Conservation (phyloP, 1,140 invertebrate genomes). For the Zophobas morio region DNA sequence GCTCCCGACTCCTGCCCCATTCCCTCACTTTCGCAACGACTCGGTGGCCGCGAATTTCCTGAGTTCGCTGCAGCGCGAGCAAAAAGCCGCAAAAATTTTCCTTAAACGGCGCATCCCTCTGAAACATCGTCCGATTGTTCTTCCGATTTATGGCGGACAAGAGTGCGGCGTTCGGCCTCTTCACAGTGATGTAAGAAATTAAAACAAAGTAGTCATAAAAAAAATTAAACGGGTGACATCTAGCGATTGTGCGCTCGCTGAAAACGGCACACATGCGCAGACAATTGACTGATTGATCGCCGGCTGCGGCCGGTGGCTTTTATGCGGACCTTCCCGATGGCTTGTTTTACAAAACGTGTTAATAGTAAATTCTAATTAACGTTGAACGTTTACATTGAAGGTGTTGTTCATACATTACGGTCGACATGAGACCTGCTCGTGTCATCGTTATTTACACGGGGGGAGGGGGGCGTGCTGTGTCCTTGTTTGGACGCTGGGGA, state of each 20-base stretch:
- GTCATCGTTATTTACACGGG: slow-evolving; percentile 51
- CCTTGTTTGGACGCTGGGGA: slow-evolving; percentile 12
- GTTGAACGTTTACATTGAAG: slow-evolving; percentile 62
- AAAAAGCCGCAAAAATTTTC: slow-evolving; percentile 52
- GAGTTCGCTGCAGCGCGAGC: too few relatives aligned
- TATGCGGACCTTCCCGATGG: slow-evolving; percentile 45
- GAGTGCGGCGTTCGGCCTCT: slow-evolving; percentile 43
- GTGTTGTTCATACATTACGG: slow-evolving; percentile 65
- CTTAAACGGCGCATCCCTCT: slow-evolving; percentile 54
- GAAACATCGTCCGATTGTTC: slow-evolving; percentile 49
- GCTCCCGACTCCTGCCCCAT: too few relatives aligned
- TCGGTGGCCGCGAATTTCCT: too few relatives aligned
- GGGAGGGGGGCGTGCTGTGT: slow-evolving; percentile 11
- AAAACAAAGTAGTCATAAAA: slow-evolving; percentile 60
- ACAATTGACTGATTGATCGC: slow-evolving; percentile 61
- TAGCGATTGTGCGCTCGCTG: slow-evolving; percentile 58
- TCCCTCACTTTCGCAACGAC: too few relatives aligned
- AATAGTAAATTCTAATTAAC: slow-evolving; percentile 66
- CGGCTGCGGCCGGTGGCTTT: slow-evolving; percentile 23
- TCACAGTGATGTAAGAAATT: slow-evolving; percentile 61
- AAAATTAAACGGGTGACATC: slow-evolving; percentile 59
- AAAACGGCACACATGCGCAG: slow-evolving; percentile 53
- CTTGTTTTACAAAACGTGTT: slow-evolving; percentile 63
- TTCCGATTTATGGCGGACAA: slow-evolving; percentile 59
- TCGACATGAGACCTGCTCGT: slow-evolving; percentile 58